phyloP scores from a whole-genome alignment of 2,113 vertebrate genomes.

The Paratilapia polleni region DNA sequence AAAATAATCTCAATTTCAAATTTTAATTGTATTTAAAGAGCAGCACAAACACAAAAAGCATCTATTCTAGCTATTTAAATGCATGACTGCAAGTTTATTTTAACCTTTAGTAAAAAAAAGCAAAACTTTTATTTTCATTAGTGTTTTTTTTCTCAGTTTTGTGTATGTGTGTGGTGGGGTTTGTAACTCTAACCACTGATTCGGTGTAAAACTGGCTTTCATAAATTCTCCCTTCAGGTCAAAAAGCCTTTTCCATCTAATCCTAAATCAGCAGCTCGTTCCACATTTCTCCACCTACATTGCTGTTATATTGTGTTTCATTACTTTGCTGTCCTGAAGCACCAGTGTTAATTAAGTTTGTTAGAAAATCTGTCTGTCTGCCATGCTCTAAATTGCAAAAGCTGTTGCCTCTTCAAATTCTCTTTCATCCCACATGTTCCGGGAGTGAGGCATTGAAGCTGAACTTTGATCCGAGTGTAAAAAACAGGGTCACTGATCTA shows the following conservation, averaged over 20 bases:
- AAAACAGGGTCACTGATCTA: neutral
- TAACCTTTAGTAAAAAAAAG: neutral
- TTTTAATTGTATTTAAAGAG: neutral
- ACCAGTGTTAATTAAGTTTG: neutral
- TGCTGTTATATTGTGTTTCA: neutral
- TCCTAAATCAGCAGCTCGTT: neutral
- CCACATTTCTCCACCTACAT: neutral
- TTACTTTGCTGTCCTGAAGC: conserved; percentile 1
- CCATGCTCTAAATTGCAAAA: neutral
- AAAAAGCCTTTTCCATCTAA: neutral
- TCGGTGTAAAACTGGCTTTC: neutral
- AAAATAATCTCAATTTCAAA: neutral
- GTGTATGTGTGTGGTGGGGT: neutral
- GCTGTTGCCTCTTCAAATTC: neutral
- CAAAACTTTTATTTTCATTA: neutral
- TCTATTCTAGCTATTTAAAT: conserved; percentile 3
- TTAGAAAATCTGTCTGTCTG: neutral
- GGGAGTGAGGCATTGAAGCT: neutral
- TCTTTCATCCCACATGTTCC: neutral
- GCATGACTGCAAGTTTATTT: neutral
- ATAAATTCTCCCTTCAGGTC: neutral
- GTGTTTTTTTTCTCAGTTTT: neutral
- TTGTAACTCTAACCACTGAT: neutral
- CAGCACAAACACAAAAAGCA: neutral
- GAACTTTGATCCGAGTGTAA: conserved; percentile 1